Evolutionary conservation across 2,888 invertebrate species (phyloP).

Genomic region (Parnassius orleans): DNA sequence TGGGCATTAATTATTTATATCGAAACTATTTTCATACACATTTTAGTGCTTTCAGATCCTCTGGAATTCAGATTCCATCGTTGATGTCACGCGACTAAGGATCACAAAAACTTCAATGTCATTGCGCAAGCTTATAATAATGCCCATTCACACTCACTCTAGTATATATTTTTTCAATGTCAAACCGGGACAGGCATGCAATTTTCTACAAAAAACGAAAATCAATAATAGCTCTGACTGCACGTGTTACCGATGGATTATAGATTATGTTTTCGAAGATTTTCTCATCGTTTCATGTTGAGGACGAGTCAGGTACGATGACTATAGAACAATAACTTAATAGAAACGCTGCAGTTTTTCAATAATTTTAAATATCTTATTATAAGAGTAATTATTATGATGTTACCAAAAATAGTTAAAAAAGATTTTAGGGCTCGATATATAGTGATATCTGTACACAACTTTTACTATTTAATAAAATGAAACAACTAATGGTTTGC

Average conservation of each 20-base stretch:
- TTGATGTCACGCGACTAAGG: conserved; percentile 60
- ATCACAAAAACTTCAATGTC: conserved; percentile 68
- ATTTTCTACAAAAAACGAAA: conserved; percentile 78
- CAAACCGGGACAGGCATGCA: conserved; percentile 69
- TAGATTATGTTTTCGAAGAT: conserved; percentile 75
- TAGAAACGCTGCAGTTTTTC: no score
- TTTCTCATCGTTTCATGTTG: conserved; percentile 69
- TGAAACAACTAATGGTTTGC: no score
- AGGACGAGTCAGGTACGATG: conserved; percentile 66
- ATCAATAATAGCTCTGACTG: conserved; percentile 76
- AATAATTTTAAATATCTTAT: no score
- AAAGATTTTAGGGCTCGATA: no score
- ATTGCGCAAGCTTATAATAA: conserved; percentile 78
- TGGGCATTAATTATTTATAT: no score
- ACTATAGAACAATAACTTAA: conserved; percentile 31
- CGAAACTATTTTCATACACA: no score
- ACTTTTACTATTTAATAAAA: no score
- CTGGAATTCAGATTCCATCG: neutral
- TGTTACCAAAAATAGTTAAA: no score
- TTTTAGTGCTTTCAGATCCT: no score
- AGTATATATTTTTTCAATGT: conserved; percentile 70
- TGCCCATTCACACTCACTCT: conserved; percentile 71
- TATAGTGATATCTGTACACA: no score
- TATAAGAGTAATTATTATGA: no score
- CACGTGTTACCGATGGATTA: conserved; percentile 79